Evolutionary conservation across 2,888 invertebrate genomes (phyloP).

Genomic region (Harpalus rubripes): DNA sequence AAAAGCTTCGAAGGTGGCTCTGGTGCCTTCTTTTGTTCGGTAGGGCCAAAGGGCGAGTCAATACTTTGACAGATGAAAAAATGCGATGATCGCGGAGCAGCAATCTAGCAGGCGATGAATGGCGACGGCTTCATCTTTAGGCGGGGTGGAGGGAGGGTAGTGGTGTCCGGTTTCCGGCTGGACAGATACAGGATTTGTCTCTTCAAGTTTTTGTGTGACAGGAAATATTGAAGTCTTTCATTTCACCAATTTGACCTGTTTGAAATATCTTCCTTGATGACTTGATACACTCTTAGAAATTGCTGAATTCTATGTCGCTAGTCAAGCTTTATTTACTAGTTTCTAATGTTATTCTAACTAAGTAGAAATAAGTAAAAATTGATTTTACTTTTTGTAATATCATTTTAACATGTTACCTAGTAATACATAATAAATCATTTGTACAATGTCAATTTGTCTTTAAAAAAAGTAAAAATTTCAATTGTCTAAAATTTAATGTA

Average conservation of each 20-base stretch:
- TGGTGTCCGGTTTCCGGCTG: conserved; percentile 49
- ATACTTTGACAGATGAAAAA: conserved; percentile 59
- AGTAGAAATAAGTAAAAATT: no score
- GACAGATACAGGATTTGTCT: conserved; percentile 53
- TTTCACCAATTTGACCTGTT: conserved; percentile 33
- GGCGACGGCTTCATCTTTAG: conserved; percentile 17
- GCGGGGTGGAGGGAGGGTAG: background rate
- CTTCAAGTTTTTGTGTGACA: conserved; percentile 47
- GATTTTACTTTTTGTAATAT: no score
- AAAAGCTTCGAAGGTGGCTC: conserved; percentile 43
- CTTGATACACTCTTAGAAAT: no score
- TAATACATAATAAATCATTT: no score
- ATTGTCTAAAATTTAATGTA: no score
- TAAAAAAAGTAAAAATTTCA: no score
- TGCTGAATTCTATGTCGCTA: no score
- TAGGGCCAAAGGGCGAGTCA: conserved; percentile 50
- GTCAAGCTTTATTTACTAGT: no score
- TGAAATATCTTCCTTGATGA: conserved; percentile 34
- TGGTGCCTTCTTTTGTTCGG: conserved; percentile 33
- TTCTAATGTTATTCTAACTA: no score
- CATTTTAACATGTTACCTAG: no score
- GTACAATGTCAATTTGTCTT: no score
- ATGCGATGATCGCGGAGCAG: conserved; percentile 34
- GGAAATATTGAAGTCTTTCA: conserved; percentile 54
- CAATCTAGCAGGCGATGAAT: conserved; percentile 25